phyloP scores from a whole-genome alignment of 2,888 invertebrate genomes.

The Caenorhabditis sp. region DNA sequence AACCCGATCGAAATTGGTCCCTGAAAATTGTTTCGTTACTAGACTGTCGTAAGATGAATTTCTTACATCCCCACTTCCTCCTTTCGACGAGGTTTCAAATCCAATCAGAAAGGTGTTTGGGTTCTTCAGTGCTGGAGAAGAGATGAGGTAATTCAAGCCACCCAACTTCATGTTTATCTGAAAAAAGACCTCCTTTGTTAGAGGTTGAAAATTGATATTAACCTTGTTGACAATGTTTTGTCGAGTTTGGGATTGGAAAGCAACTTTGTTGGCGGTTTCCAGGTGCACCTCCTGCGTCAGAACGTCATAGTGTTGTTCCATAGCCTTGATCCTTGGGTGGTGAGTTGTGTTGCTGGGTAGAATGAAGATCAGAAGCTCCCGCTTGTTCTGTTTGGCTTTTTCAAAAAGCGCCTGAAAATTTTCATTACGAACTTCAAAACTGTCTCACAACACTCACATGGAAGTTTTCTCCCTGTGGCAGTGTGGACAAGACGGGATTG shows the following conservation, averaged over 20 bases:
- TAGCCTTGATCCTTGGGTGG: not conserved
- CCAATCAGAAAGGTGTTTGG: constrained; percentile 23
- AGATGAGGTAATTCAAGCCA: not conserved
- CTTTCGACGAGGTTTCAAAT: constrained; percentile 26
- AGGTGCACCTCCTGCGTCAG: not conserved
- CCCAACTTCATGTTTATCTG: constrained; percentile 6
- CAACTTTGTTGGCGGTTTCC: not conserved
- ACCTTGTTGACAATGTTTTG: constrained; percentile 17
- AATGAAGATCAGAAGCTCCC: not conserved
- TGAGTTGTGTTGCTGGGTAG: not conserved
- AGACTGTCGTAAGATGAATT: no score
- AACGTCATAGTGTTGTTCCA: constrained; percentile 8
- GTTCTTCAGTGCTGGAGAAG: not conserved
- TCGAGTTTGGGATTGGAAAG: not conserved
- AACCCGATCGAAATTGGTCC: not conserved
- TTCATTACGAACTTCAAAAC: no score
- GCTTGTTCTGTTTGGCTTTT: not conserved
- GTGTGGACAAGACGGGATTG: not conserved
- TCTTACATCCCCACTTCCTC: constrained; percentile 12
- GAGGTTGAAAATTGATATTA: not conserved
- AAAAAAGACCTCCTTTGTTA: not conserved
- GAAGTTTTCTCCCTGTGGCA: no score
- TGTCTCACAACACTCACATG: no score
- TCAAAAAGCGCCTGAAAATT: not conserved
- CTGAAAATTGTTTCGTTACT: not conserved